Evolutionary conservation across 1,140 invertebrate species (phyloP), one percentile per base, ranked within the genome.

Genomic region (Microplitis mediator): DNA sequence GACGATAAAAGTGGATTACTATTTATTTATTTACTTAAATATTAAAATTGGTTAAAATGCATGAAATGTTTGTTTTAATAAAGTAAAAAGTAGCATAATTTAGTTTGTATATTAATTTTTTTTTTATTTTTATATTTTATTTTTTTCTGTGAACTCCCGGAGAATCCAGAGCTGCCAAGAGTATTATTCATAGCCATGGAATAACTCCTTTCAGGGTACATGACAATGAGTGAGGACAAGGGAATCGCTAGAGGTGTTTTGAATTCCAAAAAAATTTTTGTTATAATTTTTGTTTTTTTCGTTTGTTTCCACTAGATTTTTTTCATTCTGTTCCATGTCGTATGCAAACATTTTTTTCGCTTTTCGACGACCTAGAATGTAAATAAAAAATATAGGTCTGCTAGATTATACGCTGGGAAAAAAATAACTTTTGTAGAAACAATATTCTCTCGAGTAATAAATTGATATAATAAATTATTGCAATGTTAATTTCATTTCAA

Each of bases 181-280:
- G 56, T 45, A 70, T 70, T 70, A 70, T 70, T 70, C 60, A 70
- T 70, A 45, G 16, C 39, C 60, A 16, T 52, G 69, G 69, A 62
- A 70, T 70, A 70, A 70, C 62, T 70, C 54, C 69, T 51, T 62
- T 70, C 69, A 61, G 62, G 62, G 39, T 14, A 60, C 32, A 62
- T 51, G 69, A 70, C 69, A 62, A 70, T 70, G 69, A 62, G 39
- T 45, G 60, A 70, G 60, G 56, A 56, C 56, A 16, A 69, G 54
- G 60, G 39, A 58, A 61, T 60, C 67, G 56, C 54, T 60, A 61
- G 67, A 69, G 67, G 54, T 56, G 45, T 68, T 68, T 54, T 35
- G 51, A 68, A 68, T 68, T 68, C 35, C 16, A 35, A 56, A 31
- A 58, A 58, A 58, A 58, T 23, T 23, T 13, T 50, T 50, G 45